These are phyloP conservation scores for Monarcha castaneiventris DNA, from an alignment of 2,113 vertebrate species.

Conservation along the genomic window DNA sequence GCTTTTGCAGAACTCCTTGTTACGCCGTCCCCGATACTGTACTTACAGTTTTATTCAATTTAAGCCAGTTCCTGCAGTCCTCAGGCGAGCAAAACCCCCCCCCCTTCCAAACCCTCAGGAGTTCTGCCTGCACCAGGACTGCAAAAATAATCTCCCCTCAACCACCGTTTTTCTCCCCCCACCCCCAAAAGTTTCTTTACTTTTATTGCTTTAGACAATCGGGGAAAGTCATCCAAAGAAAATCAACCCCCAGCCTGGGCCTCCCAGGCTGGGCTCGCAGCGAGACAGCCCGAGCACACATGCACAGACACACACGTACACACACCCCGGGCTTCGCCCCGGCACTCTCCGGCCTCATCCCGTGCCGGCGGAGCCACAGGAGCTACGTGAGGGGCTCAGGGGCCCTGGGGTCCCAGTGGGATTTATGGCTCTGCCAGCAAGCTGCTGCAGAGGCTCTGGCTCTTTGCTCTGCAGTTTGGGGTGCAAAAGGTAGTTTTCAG, in stretches of 20 bases:
- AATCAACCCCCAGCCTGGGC: constrained; percentile 37
- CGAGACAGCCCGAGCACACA: not conserved
- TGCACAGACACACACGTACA: not conserved
- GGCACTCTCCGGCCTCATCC: not conserved
- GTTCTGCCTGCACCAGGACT: constrained; percentile 1
- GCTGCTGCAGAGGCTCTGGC: not conserved
- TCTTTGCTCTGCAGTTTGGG: not conserved
- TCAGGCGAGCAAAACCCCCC: not conserved
- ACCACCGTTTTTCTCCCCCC: not conserved
- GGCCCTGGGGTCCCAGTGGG: not conserved
- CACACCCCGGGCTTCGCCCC: not conserved
- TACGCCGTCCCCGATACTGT: constrained; percentile 40
- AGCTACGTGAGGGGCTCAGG: not conserved
- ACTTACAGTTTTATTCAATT: constrained; percentile 66
- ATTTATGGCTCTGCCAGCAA: not conserved
- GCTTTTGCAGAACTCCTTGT: constrained; percentile 62
- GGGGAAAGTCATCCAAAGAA: constrained; percentile 51
- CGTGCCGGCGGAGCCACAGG: rapidly evolving
- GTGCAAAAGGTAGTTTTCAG: not conserved
- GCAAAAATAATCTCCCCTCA: constrained; percentile 15
- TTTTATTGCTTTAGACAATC: constrained; percentile 58
- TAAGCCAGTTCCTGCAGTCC: constrained; percentile 51
- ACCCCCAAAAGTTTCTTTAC: not conserved
- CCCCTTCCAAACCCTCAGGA: not conserved
- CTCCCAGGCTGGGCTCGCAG: constrained; percentile 19